Conservation (phyloP, 1,140 invertebrate genomes). For the Bombus sibiricus region DNA sequence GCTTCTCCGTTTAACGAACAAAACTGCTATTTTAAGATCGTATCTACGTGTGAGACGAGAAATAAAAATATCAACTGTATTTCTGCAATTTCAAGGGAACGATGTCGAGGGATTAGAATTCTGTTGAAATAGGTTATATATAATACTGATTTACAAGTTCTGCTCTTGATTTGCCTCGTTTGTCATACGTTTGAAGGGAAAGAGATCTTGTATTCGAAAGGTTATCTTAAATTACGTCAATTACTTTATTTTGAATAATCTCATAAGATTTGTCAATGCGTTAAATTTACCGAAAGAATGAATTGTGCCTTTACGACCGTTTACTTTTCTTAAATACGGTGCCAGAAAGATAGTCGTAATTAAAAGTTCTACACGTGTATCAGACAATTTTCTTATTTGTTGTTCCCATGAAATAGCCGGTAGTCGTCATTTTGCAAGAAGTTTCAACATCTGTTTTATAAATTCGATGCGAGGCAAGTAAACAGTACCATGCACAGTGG, state of each 20-base stretch:
- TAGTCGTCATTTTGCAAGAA: no score
- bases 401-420: background rate
- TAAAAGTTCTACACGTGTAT: slow-evolving; percentile 19
- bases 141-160: background rate
- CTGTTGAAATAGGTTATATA: background rate
- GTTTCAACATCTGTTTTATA: background rate
- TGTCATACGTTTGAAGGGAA: background rate
- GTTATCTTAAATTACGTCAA: slow-evolving; percentile 12
- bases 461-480: background rate
- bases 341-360: background rate
- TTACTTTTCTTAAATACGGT: background rate
- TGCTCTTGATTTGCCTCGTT: background rate
- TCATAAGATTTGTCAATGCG: background rate
- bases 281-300: background rate
- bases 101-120: background rate
- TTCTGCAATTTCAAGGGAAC: background rate
- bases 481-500: slow-evolving; percentile 20
- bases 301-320: slow-evolving; percentile 9
- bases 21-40: background rate
- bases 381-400: slow-evolving; percentile 24
- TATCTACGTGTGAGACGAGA: background rate
- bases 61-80: background rate
- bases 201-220: background rate
- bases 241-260: background rate
- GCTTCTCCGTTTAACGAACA: background rate